Conservation (phyloP, 30 jellyfish, hydroid and myxozoan genomes). For the Aurelia aurita complex sp. Pacific region DNA sequence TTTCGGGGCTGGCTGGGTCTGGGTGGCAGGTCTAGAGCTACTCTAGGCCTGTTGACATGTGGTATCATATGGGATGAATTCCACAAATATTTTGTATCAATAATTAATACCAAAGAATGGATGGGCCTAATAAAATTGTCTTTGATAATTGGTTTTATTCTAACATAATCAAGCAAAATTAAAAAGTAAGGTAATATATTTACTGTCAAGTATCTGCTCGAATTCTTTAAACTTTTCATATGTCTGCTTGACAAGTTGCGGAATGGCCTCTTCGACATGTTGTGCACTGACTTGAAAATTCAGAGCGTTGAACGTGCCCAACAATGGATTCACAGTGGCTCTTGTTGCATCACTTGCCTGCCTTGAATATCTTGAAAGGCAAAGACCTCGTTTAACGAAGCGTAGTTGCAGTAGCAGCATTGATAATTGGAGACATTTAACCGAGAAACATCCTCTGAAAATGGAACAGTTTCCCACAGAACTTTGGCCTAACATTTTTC, state of each 20-base stretch:
- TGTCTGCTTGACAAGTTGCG: slow-evolving; percentile 45
- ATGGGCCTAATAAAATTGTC: background rate
- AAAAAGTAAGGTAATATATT: background rate
- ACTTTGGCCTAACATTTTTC: slow-evolving; percentile 39
- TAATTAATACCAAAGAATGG: background rate
- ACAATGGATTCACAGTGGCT: slow-evolving; percentile 39
- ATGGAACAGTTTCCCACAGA: slow-evolving; percentile 33
- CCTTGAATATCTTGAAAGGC: slow-evolving; percentile 51
- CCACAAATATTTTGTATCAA: slow-evolving; percentile 43
- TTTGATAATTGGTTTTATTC: background rate
- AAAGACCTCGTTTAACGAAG: slow-evolving; percentile 27
- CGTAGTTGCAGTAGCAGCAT: slow-evolving; percentile 54
- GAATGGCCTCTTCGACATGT: slow-evolving; percentile 68
- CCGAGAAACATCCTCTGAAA: slow-evolving; percentile 55
- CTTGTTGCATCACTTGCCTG: slow-evolving; percentile 16
- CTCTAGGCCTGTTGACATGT: no score
- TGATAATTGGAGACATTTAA: slow-evolving; percentile 62
- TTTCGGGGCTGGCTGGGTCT: no score
- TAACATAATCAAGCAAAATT: background rate
- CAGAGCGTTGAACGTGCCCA: slow-evolving; percentile 40
- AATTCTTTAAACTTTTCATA: slow-evolving; percentile 44
- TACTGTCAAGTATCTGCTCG: slow-evolving; percentile 38
- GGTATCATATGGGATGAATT: background rate
- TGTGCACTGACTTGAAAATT: slow-evolving; percentile 53
- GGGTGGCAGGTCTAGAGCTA: no score